Base-by-base conservation (phyloP, 2,113 vertebrate species). In the Geococcyx californianus region DNA sequence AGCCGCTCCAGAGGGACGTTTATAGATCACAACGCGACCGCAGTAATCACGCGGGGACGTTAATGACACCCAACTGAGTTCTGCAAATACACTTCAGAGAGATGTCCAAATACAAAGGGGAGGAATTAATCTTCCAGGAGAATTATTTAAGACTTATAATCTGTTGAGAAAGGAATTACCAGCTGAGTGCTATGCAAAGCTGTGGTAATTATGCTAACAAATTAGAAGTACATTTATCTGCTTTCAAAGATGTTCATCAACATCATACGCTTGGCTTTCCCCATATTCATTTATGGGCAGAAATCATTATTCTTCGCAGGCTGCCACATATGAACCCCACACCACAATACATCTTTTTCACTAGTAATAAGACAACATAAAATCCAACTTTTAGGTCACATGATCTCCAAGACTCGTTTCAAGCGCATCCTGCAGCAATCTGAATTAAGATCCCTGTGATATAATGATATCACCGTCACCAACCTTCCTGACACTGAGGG, bases 171-270 rank as follows among this genome's bases (percentile, higher is more conserved):
- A 94, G 78, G 89, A 97, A 93, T 95, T 93, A 91, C 63, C 9
- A 10, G 66, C 87, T 94, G 82, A 84, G 93, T 67, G 78, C 77
- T 94, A 83, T 25, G 36, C 80, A 94, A 93, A 94, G 73, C 73
- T 80, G 51, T 20, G 49, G 84, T 95, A 96, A 97, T 97, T 95
- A 97, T 84, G 94, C 76, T 77, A 96, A 96, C 90, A 94, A 97
- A 97, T 97, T 90, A 87, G 64, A 94, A 94, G 74, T 31, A 29
- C 77, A 34, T 94, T 90, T 92, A 86, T 93, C 95, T 81, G 77
- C 70, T 87, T 68, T 81, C 58, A 63, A 89, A 89, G 92, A 63
- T 73, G 77, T 74, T 92, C 86, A 58, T 94, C 92, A 77, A 29
- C 86, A 54, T 24, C 21, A 28, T 38, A 17, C n/a, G 84, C 29